Percentiles rank a stretch among this genome's conserved stretches.
Conservation (phyloP, 2,113 vertebrate genomes). For the Thalassoma bifasciatum region DNA sequence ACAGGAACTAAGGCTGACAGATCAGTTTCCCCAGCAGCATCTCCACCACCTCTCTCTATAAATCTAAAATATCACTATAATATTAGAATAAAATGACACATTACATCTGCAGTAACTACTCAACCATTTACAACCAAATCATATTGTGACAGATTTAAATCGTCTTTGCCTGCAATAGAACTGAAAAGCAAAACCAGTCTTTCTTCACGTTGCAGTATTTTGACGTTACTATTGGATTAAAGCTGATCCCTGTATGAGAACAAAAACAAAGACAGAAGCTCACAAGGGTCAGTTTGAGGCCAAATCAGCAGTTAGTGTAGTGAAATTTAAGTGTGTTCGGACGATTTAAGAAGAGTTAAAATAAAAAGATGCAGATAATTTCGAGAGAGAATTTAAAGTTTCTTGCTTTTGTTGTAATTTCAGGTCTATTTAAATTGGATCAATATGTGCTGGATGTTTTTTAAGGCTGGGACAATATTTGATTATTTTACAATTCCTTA, state of each 20-base stretch:
- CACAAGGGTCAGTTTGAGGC: not conserved
- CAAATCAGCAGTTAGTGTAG: not conserved
- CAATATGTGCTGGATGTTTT: no score
- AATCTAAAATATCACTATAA: not conserved
- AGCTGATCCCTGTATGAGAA: not conserved
- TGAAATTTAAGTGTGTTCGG: not conserved
- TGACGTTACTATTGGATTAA: slow-evolving; percentile 35
- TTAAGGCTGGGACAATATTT: no score
- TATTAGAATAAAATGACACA: not conserved
- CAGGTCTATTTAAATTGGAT: no score
- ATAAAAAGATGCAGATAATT: no score
- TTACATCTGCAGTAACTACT: not conserved
- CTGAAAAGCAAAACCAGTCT: slow-evolving; percentile 10
- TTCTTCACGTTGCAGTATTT: slow-evolving; percentile 19
- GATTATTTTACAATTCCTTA: no score
- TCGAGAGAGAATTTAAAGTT: no score
- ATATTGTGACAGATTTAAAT: slow-evolving; percentile 18
- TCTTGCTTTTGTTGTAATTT: no score
- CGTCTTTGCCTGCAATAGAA: slow-evolving; percentile 9
- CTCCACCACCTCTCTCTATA: slow-evolving; percentile 1
- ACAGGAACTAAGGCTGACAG: slow-evolving; percentile 65
- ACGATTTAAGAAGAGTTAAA: no score
- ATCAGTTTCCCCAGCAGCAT: slow-evolving; percentile 59
- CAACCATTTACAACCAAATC: not conserved
- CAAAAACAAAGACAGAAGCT: not conserved